A percentile compares a stretch with the other conserved stretches of the same genome.
Conservation (phyloP, 2,797 vertebrate genomes). For the Gadopsis bispinosus region DNA sequence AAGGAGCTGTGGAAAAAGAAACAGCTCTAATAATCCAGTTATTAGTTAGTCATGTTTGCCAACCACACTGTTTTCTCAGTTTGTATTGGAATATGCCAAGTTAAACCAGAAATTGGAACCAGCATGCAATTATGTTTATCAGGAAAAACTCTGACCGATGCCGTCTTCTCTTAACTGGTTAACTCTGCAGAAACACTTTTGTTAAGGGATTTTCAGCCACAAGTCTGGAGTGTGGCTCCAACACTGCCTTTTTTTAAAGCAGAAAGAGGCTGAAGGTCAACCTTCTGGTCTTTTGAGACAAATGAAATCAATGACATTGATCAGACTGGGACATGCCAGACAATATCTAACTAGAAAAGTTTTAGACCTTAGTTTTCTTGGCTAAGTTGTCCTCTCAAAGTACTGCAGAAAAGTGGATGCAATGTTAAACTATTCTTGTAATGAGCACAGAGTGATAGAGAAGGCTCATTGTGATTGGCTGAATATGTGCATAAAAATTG, state of each 20-base stretch:
- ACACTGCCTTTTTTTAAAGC: neutral
- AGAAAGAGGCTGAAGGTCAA: constrained; percentile 1
- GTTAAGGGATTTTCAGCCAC: neutral
- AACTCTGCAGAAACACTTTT: neutral
- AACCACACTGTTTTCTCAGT: neutral
- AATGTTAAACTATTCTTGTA: constrained; percentile 5
- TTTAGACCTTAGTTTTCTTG: constrained; percentile 14
- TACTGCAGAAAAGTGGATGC: neutral
- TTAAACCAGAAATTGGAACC: neutral
- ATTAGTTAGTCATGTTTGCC: neutral
- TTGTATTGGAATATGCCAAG: neutral
- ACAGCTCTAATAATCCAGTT: neutral
- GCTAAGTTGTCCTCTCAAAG: neutral
- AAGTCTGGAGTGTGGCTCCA: constrained; percentile 6
- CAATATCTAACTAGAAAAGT: constrained; percentile 18
- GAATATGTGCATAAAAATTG: neutral
- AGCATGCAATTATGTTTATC: neutral
- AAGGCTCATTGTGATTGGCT: neutral
- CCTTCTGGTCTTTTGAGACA: constrained; percentile 12
- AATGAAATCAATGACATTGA: constrained; percentile 44
- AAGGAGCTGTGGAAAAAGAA: neutral
- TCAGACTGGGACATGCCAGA: constrained; percentile 10
- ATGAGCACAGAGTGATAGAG: neutral
- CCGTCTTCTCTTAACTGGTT: neutral
- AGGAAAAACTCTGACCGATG: neutral